Conservation (phyloP, 2,113 vertebrate genomes). For the Fulica atra region DNA sequence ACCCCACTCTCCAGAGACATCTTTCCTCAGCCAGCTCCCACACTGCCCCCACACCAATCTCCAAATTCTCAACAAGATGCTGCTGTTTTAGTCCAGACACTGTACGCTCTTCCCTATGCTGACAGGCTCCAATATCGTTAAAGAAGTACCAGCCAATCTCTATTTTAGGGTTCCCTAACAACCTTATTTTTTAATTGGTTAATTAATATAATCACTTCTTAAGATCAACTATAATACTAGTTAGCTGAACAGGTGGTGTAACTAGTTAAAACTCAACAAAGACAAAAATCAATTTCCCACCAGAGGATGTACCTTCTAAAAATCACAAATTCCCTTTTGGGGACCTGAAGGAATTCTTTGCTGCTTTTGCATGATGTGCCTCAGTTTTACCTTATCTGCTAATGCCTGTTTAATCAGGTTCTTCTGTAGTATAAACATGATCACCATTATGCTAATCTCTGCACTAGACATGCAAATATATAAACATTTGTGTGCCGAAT, state of each 20-base stretch:
- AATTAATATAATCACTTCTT: slow-evolving; percentile 2
- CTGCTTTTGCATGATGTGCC: neutral
- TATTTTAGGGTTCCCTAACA: neutral
- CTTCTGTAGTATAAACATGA: slow-evolving; percentile 60
- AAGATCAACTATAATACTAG: neutral
- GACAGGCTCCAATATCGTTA: neutral
- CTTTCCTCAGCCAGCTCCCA: neutral
- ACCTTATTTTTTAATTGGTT: neutral
- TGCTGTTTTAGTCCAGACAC: neutral
- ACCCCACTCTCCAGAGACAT: neutral
- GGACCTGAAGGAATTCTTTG: neutral
- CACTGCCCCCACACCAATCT: neutral
- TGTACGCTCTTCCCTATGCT: neutral
- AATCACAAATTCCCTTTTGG: neutral
- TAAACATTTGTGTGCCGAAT: slow-evolving; percentile 76
- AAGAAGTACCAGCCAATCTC: neutral
- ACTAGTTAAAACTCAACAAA: slow-evolving; percentile 1
- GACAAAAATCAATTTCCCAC: neutral
- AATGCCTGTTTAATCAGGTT: slow-evolving; percentile 64
- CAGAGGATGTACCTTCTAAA: neutral
- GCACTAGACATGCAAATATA: slow-evolving; percentile 76
- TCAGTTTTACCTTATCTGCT: slow-evolving; percentile 60
- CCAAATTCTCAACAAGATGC: neutral
- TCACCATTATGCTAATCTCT: slow-evolving; percentile 73
- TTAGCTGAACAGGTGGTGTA: neutral